Evolutionary conservation across 2,888 invertebrate genomes (phyloP), one percentile per base, ranked within the genome.

Genomic region (Cremastinae sp.): DNA sequence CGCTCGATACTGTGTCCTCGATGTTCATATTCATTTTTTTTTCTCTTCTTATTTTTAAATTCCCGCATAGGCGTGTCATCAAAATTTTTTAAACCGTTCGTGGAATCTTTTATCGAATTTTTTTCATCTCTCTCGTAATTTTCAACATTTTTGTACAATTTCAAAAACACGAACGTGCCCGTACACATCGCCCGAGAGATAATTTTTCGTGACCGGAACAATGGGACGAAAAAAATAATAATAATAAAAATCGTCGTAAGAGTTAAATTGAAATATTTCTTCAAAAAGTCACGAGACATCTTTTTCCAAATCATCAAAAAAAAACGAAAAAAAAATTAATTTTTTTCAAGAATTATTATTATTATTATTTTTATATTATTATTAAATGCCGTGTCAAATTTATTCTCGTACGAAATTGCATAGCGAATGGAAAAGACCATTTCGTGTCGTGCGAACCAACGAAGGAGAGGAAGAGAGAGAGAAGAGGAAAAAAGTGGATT

Each of bases 371-470:
- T n/a, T n/a, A n/a, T n/a, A n/a, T n/a, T n/a, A n/a, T n/a, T n/a
- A n/a, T n/a, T n/a, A n/a, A n/a, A n/a, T n/a, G n/a, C n/a, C 39
- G 53, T 45, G 12, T 47, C 18, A 59, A 65, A 66, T 55, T 70
- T 75, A 75, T 71, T 75, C 59, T 65, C 22, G 65, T 56, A 66
- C 55, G 75, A 71, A 75, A 66, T 71, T 75, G 71, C 71, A 66
- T 61, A 53, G 61, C 51, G 56, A 61, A 47, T 77, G 71, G 69
- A 79, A 72, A 81, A 83, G 83, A 83, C 82, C 81, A 72, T 79
- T 75, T 68, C 53, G 55, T 53, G 68, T 68, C 43, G 65, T 35
- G 61, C 55, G 55, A 1, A 45, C 51, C 53, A 61, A 28, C 41
- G 70, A 70, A 49, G 8, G 53, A 65, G 59, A 28, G 16, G 64